Base-by-base conservation (phyloP, 2,797 vertebrate genomes). In the Holocentrus rufus region DNA sequence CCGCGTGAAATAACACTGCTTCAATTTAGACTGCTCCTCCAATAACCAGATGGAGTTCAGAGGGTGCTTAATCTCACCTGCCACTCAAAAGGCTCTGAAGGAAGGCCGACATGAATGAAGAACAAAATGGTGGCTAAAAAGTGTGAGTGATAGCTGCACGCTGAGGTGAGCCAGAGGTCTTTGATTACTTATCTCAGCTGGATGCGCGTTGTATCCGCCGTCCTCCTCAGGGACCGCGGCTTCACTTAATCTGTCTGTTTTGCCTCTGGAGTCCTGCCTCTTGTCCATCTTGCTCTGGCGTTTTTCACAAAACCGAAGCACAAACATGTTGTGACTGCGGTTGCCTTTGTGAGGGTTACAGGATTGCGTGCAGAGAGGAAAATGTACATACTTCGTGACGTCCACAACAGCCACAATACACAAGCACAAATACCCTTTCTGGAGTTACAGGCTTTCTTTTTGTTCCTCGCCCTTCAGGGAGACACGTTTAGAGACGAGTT, bases 1-100 rank as follows among this genome's bases (percentile, higher is more conserved):
- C 80, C 15, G 63, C 72, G 66, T 84, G 81, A 92, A 93, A 92
- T 92, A 93, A 92, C 89, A 84, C 82, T 79, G 84, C 91, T 92
- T 93, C 91, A 92, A 92, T 91, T 91, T 91, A 85, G 83, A 83
- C 83, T 47, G 81, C 78, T 88, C 75, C 81, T 89, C 82, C 88
- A 92, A 91, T 92, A 91, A 90, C 73, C 74, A 90, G 83, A 91
- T 90, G 81, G 86, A 88, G 91, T 91, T 91, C 90, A 91, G 92
- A 92, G 90, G 90, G 85, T 83, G 83, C 87, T 90, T 92, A 92
- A 93, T 94, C 87, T 91, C 74, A 77, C 76, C 92, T 83, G 91
- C 86, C 92, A 91, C 82, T 93, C 92, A 93, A 74, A 53, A 36
- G 34, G 77, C 70, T 25, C 79, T 77, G 75, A 74, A 72, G 76